Conservation (phyloP, 2,113 vertebrate genomes). For the Trichechus manatus region DNA sequence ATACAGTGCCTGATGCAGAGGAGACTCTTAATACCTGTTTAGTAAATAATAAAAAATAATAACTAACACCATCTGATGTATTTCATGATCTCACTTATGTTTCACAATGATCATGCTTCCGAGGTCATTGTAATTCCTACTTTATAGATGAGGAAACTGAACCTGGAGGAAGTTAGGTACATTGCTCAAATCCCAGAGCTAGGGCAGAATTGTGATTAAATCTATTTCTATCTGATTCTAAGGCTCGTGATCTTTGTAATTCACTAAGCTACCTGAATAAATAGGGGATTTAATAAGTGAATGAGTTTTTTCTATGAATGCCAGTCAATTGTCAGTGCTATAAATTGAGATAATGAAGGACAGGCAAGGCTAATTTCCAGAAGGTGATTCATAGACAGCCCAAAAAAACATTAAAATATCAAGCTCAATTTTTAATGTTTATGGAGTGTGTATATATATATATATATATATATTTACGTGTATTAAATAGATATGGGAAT, state of each 20-base stretch:
- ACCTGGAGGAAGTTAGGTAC: neutral
- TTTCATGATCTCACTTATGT: neutral
- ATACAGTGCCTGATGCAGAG: neutral
- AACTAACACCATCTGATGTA: neutral
- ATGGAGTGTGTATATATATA: neutral
- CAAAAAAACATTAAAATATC: constrained; percentile 28
- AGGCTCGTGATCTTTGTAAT: neutral
- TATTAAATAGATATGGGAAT: too few relatives aligned
- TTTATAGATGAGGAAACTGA: neutral
- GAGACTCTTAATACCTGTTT: neutral
- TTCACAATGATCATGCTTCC: neutral
- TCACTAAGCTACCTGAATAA: constrained; percentile 9
- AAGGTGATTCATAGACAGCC: neutral
- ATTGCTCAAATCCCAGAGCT: neutral
- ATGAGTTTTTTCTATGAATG: constrained; percentile 44
- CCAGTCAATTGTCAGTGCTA: neutral
- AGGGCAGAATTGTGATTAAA: neutral
- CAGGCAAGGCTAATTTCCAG: constrained; percentile 42
- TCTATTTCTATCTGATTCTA: neutral
- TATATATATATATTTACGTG: too few relatives aligned
- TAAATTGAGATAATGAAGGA: constrained; percentile 25
- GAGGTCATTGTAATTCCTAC: neutral
- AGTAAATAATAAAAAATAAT: neutral
- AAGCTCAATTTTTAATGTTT: neutral
- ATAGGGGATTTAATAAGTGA: neutral